Conservation (phyloP, 2,888 invertebrate genomes). For the Drosophila suboccidentalis region DNA sequence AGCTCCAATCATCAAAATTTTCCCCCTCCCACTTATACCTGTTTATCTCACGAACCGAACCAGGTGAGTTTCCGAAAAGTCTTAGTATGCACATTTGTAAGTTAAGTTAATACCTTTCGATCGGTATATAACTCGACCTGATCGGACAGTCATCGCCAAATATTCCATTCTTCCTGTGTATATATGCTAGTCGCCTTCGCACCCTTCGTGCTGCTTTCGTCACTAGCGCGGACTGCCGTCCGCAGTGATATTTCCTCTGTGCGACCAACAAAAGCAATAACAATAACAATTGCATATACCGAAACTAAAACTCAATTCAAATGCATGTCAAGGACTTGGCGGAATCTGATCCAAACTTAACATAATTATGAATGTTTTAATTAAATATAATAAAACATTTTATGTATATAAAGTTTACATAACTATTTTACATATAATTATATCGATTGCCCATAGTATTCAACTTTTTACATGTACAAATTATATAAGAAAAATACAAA, state of each 20-base stretch:
- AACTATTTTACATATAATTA: not conserved
- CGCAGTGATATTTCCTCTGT: conserved; percentile 55
- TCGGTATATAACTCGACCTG: too few relatives aligned
- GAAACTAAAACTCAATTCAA: conserved; percentile 12
- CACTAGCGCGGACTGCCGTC: too few relatives aligned
- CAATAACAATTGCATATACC: conserved; percentile 7
- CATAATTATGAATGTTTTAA: conserved; percentile 8
- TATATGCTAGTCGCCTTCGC: too few relatives aligned
- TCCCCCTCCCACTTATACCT: too few relatives aligned
- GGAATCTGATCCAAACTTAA: not conserved
- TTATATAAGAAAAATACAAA: not conserved
- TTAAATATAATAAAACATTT: conserved; percentile 1
- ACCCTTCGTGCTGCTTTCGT: too few relatives aligned
- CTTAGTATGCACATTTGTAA: too few relatives aligned
- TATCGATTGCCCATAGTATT: not conserved
- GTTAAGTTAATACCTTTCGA: too few relatives aligned
- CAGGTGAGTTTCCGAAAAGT: too few relatives aligned
- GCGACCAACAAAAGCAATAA: conserved; percentile 9
- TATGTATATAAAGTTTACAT: not conserved
- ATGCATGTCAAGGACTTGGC: conserved; percentile 37
- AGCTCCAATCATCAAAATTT: too few relatives aligned
- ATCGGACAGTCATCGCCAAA: too few relatives aligned
- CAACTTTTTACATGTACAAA: not conserved
- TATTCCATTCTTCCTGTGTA: too few relatives aligned
- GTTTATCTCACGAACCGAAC: too few relatives aligned